Evolutionary conservation across 2,888 invertebrate species (phyloP).

Genomic region (Patella caerulea): DNA sequence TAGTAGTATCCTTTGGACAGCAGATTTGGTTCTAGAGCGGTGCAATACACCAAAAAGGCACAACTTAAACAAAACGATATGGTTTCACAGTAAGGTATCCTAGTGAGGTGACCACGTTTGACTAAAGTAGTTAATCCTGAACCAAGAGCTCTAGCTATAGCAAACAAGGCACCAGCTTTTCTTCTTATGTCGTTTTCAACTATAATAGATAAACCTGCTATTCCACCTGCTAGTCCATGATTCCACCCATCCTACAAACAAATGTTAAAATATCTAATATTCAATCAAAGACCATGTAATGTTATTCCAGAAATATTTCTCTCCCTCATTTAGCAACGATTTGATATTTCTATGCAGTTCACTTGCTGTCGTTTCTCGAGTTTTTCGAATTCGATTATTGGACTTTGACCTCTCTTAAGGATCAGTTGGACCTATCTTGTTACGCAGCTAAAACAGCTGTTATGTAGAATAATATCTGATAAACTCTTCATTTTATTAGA

Average conservation of each 20-base stretch:
- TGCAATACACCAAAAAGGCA: constrained; percentile 52
- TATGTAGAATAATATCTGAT: too few species aligned
- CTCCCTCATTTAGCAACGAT: too few species aligned
- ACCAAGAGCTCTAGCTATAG: constrained; percentile 56
- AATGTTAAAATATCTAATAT: not conserved
- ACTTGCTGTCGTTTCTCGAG: too few species aligned
- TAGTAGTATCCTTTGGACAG: constrained; percentile 55
- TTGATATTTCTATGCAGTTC: too few species aligned
- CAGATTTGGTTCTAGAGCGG: constrained; percentile 47
- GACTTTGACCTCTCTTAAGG: too few species aligned
- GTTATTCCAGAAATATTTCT: too few species aligned
- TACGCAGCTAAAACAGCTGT: too few species aligned
- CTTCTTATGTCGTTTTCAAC: constrained; percentile 48
- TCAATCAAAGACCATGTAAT: not conserved
- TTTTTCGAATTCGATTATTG: too few species aligned
- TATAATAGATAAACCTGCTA: constrained; percentile 53
- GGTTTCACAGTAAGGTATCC: constrained; percentile 54
- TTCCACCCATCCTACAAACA: constrained; percentile 57
- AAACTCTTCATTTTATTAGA: too few species aligned
- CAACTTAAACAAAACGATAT: constrained; percentile 50
- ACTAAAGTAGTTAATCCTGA: constrained; percentile 54
- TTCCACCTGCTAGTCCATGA: constrained; percentile 53
- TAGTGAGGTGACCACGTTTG: constrained; percentile 42
- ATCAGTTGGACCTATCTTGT: too few species aligned
- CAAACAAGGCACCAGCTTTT: constrained; percentile 51